Evolutionary conservation across 1,140 invertebrate species (phyloP), one percentile per base, ranked within the genome.

Genomic region (Neotoxoptera formosana): DNA sequence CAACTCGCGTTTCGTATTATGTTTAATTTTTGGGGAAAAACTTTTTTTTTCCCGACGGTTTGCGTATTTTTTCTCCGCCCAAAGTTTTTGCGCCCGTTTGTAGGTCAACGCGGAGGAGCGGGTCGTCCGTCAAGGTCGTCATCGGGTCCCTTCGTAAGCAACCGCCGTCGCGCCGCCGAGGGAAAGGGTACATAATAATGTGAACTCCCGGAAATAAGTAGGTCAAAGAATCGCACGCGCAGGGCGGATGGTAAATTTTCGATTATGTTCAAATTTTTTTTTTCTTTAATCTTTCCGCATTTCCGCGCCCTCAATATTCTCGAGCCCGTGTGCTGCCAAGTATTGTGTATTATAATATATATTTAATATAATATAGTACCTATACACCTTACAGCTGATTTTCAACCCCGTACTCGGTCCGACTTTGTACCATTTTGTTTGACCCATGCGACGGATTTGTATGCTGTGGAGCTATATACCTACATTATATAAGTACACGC

Each of bases 51-150:
- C 0, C 2, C 0, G 21, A 23, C 34, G 21, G 60, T 67, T 67
- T 3, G 4, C 2, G 30, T 84, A 11, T 14, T 25, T 21, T 30
- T 83, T 47, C 67, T 67, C 36, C 34, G 34, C 7, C 89, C 30
- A 76, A 76, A n/a, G n/a, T 76, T 76, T 76, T n/a, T 14, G 60
- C 60, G 47, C 17, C 47, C 25, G 88, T 67, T 41, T 91, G 30
- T 92, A 84, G 91, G 91, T 92, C 91, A 92, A 17, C 47, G 67
- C 91, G n/a, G 34, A 83, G 81, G 76, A 92, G 45, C 76, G 48
- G 81, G 91, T 92, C 91, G 91, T 41, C 34, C 91, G 76, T 84
- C 91, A 92, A 92, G 91, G 91, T 92, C 91, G 48, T 81, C 84
- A 45, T 7, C 76, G 9, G 81, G 45, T 83, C 91, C 81, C 47